Evolutionary conservation across 2,888 invertebrate species (phyloP), one percentile per base, ranked within the genome.

Genomic region (Eugnorisma glareosa): DNA sequence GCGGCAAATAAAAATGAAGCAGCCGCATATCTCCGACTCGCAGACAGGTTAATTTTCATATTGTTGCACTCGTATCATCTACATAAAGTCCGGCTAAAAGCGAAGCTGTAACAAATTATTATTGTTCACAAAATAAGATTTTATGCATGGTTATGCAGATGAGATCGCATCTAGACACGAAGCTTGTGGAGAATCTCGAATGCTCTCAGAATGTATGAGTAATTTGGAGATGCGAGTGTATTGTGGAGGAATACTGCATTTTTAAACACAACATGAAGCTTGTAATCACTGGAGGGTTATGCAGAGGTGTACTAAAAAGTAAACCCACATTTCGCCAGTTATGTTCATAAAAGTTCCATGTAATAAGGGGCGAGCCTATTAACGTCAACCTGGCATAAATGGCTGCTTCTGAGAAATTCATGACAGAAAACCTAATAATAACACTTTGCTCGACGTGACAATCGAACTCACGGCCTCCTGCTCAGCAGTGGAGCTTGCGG

Each of bases 41-140:
- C 84, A 84, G 81, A 78, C 80, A 86, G 73, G 80, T 84, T 87
- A 75, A 86, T 86, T 80, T 79, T 86, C 79, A 79, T 80, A 86
- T 79, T 84, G 86, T 84, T 75, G 69, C 70, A 83, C 78, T 78
- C 54, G 57, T 69, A 80, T 66, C 75, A 73, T 88, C 75, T 84
- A 73, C 81, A 85, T 81, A 83, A 73, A 74, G 70, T 77, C 69
- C 64, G 64, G 66, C 63, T 81, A 73, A 82, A 83, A 83, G 78
- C 31, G 59, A 51, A 77, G 77, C 74, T 80, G 73, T 85, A 79
- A 79, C 86, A 78, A 88, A 88, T 82, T 81, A 81, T 82, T 82
- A 84, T 88, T 88, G 84, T 88, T 81, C 86, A 79, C 86, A 72
- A 86, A 86, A 88, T 85, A 83, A 88, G 81, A 87, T 88, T 88